Evolutionary conservation across 2,888 invertebrate genomes (phyloP), one percentile per base, ranked within the genome.

Genomic region (Phrixothrix hirtus): DNA sequence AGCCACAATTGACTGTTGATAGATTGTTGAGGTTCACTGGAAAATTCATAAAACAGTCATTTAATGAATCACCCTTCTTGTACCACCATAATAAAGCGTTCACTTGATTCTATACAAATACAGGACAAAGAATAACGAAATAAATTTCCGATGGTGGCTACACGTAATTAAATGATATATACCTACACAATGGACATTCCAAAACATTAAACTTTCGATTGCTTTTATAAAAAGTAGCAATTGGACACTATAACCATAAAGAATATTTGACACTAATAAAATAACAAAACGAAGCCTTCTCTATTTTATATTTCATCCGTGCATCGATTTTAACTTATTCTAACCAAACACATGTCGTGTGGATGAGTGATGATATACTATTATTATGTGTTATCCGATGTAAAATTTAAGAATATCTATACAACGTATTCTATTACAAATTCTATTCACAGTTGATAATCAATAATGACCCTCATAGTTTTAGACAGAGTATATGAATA

Each of bases 101-200:
- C 51, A 56, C 44, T 55, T 55, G 52, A 57, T 52, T 54, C 60
- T 52, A 58, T 58, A 57, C 54, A 54, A 60, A 57, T 52, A 58
- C 42, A 58, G 35, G 43, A 55, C 60, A 57, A 58, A 58, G 52
- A 57, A 54, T 57, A 58, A 57, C 56, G 51, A 50, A 55, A 58
- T 52, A 59, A 51, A 52, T 55, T 58, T 53, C 37, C 16, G 29
- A 39, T 44, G 52, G 44, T 52, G 39, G 16, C 47, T 55, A 37
- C 42, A 35, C 17, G 57, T 48, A 61, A 61, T 60, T 61, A 61
- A 59, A 60, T 60, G 38, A 54, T 34, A 57, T 55, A 56, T 55
- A 58, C 50, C 47, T 56, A 41, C 30, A 46, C 54, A 61, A 63
- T 58, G 63, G 62, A 59, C 64, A 63, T 64, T 65, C 63, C 63